These are phyloP conservation scores for Chinchilla lanigera DNA, from an alignment of 2,113 vertebrate species.

Conservation along the genomic window DNA sequence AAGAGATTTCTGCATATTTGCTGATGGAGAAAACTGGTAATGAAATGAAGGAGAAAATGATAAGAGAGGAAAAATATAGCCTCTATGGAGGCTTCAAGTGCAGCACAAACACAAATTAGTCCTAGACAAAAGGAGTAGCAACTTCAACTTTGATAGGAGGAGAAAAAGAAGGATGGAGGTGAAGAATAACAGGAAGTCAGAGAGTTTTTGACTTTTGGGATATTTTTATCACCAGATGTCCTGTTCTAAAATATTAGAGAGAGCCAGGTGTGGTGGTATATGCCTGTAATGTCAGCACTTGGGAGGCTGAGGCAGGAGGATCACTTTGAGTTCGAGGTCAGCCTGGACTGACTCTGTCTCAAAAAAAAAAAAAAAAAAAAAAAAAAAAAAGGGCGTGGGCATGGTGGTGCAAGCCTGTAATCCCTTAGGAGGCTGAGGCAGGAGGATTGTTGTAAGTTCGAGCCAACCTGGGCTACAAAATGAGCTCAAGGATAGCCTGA, in stretches of 20 bases:
- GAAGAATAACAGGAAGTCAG: constrained; percentile 35
- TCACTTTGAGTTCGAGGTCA: background rate
- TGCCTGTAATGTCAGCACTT: background rate
- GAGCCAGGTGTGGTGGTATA: background rate
- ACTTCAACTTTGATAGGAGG: background rate
- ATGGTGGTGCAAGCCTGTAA: background rate
- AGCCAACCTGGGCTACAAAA: background rate
- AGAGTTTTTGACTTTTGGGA: constrained; percentile 10
- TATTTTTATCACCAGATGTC: constrained; percentile 33
- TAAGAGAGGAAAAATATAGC: background rate
- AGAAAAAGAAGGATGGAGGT: background rate
- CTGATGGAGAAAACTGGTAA: background rate
- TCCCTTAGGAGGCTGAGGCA: background rate
- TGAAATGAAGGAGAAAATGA: background rate
- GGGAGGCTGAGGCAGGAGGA: background rate
- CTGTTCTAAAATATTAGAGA: constrained; percentile 37
- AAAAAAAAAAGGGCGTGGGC: too few species aligned
- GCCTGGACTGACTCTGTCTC: background rate
- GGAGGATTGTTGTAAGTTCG: background rate
- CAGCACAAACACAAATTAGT: background rate
- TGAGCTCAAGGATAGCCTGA: background rate
- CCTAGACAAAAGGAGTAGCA: background rate
- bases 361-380: too few species aligned
- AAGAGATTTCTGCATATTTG: constrained; percentile 23
- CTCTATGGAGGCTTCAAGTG: background rate